These are phyloP conservation scores for Platygyra sinensis DNA, from an alignment of 64 coral and sea anemone genomes.

Conservation along the genomic window DNA sequence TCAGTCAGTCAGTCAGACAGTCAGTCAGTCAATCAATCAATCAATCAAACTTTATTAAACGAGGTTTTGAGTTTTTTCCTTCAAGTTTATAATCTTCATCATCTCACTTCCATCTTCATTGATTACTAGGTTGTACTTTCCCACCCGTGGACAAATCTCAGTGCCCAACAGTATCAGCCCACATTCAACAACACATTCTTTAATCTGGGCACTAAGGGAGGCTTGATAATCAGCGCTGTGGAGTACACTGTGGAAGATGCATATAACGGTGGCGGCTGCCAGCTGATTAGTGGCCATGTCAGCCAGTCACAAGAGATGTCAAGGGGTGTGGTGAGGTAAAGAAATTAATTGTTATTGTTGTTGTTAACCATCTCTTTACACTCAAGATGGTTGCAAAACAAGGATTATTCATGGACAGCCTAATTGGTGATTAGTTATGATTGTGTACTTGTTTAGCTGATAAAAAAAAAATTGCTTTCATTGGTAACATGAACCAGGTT, in stretches of 20 bases:
- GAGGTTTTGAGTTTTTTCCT: too few species aligned
- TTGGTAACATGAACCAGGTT: too few species aligned
- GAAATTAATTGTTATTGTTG: not conserved
- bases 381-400: too few species aligned
- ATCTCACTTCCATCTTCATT: too few species aligned
- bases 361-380: not conserved
- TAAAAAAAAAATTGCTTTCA: too few species aligned
- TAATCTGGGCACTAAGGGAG: conserved; percentile 78
- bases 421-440: too few species aligned
- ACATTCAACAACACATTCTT: conserved; percentile 86
- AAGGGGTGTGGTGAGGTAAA: conserved; percentile 79
- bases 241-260: conserved; percentile 62
- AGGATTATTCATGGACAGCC: too few species aligned
- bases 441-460: too few species aligned
- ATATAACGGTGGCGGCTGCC: conserved; percentile 91
- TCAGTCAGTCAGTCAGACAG: too few species aligned
- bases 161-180: conserved; percentile 82
- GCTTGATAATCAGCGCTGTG: conserved; percentile 58
- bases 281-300: conserved; percentile 51
- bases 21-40: too few species aligned
- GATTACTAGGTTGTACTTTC: too few species aligned
- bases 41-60: too few species aligned
- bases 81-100: not conserved
- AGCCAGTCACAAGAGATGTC: conserved; percentile 56
- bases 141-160: conserved; percentile 86